Conservation (phyloP, 2,113 vertebrate species). For the Phasianus colchicus region DNA sequence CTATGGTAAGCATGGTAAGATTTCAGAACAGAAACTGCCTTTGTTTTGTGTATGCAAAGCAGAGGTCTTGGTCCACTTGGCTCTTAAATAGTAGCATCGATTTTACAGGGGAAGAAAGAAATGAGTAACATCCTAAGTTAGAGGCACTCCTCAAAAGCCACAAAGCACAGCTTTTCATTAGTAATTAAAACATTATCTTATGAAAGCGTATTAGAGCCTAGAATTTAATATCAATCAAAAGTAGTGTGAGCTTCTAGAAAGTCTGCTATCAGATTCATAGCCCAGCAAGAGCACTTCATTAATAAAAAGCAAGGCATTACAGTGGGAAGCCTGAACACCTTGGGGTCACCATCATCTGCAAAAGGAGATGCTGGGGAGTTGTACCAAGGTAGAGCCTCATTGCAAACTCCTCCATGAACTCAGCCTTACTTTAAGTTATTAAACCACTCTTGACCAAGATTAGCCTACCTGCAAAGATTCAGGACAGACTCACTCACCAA, state of each 20-base stretch:
- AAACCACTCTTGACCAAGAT: neutral
- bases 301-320: neutral
- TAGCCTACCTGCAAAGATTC: neutral
- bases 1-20: neutral
- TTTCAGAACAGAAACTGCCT: conserved; percentile 8
- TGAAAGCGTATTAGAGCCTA: neutral
- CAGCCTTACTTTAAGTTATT: neutral
- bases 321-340: neutral
- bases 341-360: neutral
- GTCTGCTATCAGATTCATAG: neutral
- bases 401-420: neutral
- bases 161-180: neutral
- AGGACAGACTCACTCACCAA: rapidly evolving
- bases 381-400: neutral
- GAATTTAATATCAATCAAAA: neutral
- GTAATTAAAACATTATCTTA: neutral
- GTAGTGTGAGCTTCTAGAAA: too few species aligned
- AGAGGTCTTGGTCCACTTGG: neutral
- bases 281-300: neutral
- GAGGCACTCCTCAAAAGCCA: neutral
- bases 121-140: neutral
- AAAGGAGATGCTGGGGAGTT: neutral
- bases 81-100: neutral
- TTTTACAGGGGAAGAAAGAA: neutral
- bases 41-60: neutral